phyloP scores from a whole-genome alignment of 2,797 vertebrate genomes.

The Leptoclinus maculatus region DNA sequence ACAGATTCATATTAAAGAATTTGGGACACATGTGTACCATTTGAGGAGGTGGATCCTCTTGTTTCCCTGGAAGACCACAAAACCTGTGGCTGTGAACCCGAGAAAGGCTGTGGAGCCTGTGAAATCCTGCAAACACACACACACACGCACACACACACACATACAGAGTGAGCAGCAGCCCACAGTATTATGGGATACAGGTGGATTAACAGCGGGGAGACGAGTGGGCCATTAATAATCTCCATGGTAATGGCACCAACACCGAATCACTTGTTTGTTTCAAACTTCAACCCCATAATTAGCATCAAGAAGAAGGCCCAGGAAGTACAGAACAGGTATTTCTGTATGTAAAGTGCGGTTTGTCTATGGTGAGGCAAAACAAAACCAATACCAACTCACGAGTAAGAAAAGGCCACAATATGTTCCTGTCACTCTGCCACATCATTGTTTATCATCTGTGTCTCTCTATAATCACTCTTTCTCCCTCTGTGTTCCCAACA shows the following conservation, averaged over 20 bases:
- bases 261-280: slow-evolving; percentile 30
- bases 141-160: slow-evolving; percentile 30
- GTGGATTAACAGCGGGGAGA: slow-evolving; percentile 41
- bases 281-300: slow-evolving; percentile 13
- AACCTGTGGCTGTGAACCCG: slow-evolving; percentile 95
- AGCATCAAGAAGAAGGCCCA: neutral
- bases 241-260: slow-evolving; percentile 37
- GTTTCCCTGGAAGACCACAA: slow-evolving; percentile 99
- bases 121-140: slow-evolving; percentile 88
- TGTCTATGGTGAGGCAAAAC: slow-evolving; percentile 7
- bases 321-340: neutral
- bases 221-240: slow-evolving; percentile 38
- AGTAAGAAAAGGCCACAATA: slow-evolving; percentile 12
- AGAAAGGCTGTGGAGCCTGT: slow-evolving; percentile 95
- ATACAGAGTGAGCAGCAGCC: slow-evolving; percentile 31
- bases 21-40: slow-evolving; percentile 85
- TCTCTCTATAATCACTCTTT: slow-evolving; percentile 3
- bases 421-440: slow-evolving; percentile 9
- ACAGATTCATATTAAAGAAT: neutral
- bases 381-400: slow-evolving; percentile 1
- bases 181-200: slow-evolving; percentile 28
- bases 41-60: slow-evolving; percentile 97
- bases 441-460: neutral
- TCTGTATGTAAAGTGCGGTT: neutral
- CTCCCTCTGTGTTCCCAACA: neutral